Base-by-base conservation (phyloP, 2,888 invertebrate genomes). In the Aricia artaxerxes region DNA sequence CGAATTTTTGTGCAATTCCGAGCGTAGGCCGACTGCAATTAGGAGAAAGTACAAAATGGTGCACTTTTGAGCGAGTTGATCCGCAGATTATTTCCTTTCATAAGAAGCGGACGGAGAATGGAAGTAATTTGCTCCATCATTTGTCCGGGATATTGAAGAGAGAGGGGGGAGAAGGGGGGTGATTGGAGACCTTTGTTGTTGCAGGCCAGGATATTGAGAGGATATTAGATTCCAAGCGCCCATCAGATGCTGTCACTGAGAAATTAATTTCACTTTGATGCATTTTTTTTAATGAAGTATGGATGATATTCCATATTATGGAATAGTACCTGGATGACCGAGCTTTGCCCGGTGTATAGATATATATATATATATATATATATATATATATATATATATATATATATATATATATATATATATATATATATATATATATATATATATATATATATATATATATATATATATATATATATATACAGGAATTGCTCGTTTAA, bases 131-230 rank as follows among this genome's bases (percentile, higher is more conserved):
- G 78, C 78, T 79, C 53, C 78, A 73, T 78, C 60, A 75, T 44
- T 61, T n/a, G 60, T 57, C 44, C 60, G 38, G 40, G 44, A 73
- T 60, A 78, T 75, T 16, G 84, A 82, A 81, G 82, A 79, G 80
- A 81, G 49, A 82, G 16, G 57, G 16, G 57, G 4, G 53, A 4
- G 3, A 2, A 49, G 49, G 84, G 80, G 83, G 83, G 82, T 35
- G 76, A 57, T 76, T 76, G 76, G 31, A 76, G 76, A 57, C 53
- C 53, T 76, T 76, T 76, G 76, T 76, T 75, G 16, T 76, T 76
- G 69, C 35, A 69, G 31, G 9, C 31, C 64, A 64, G 69, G 69
- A 69, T 69, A 69, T 69, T 69, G 69, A 69, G 35, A 69, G 69
- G 69, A 69, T 69, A 69, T 69, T 69, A 69, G 5, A 69, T 69